Conservation (phyloP, 2,113 vertebrate species). For the Solea solea region DNA sequence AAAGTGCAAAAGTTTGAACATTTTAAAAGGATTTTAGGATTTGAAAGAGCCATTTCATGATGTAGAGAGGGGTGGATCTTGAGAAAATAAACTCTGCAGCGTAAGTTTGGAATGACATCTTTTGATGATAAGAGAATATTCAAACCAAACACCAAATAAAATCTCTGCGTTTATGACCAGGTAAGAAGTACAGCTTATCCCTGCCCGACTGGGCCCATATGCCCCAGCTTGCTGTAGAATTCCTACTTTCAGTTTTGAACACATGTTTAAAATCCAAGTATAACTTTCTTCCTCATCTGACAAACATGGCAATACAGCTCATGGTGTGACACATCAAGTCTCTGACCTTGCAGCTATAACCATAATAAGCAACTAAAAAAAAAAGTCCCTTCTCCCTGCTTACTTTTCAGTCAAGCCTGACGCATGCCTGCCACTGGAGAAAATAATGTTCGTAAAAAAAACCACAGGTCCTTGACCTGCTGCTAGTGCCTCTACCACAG, state of each 20-base stretch:
- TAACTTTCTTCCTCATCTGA: constrained; percentile 22
- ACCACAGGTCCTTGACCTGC: constrained; percentile 37
- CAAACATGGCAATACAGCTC: constrained; percentile 10
- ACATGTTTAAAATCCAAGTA: constrained; percentile 1
- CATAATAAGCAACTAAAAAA: constrained; percentile 18
- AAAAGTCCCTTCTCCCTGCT: constrained; percentile 32
- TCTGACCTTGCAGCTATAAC: constrained; percentile 23
- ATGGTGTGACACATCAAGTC: constrained; percentile 30
- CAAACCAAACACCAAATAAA: neutral
- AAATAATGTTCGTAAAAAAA: constrained; percentile 26
- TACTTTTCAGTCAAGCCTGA: constrained; percentile 32
- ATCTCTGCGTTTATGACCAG: neutral
- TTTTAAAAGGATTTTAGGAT: neutral
- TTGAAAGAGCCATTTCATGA: neutral
- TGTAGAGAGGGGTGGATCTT: neutral
- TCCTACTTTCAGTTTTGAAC: neutral
- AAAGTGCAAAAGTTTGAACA: neutral
- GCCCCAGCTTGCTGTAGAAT: neutral
- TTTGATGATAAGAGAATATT: neutral
- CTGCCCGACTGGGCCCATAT: neutral
- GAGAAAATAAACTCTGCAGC: neutral
- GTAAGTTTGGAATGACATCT: neutral
- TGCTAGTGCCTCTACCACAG: constrained; percentile 40
- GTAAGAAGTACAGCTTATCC: neutral
- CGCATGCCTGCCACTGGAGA: constrained; percentile 45